phyloP scores from a whole-genome alignment of 2,797 vertebrate species.

The Siniperca undulata region DNA sequence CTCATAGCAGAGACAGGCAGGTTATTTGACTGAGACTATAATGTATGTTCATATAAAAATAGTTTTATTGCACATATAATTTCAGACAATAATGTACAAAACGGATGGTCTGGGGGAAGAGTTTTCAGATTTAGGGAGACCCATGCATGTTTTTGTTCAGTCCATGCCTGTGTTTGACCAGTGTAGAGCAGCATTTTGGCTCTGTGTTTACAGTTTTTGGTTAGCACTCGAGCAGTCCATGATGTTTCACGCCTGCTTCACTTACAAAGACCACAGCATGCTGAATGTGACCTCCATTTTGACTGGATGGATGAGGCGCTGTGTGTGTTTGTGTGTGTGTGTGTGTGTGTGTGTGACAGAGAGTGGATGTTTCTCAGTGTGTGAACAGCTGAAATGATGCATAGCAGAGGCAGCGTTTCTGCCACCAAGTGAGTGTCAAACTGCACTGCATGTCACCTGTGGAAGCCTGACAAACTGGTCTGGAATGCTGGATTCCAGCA shows the following conservation, averaged over 20 bases:
- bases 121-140: neutral
- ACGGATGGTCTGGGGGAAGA: too few species aligned
- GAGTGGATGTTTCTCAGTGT: slow-evolving; percentile 23
- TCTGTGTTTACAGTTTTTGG: slow-evolving; percentile 11
- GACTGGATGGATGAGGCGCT: slow-evolving; percentile 34
- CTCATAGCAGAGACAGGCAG: neutral
- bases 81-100: neutral
- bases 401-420: slow-evolving; percentile 53
- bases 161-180: neutral
- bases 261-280: slow-evolving; percentile 8
- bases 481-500: neutral
- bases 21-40: neutral
- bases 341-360: neutral
- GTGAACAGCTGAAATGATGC: slow-evolving; percentile 34
- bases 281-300: slow-evolving; percentile 66
- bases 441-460: slow-evolving; percentile 44
- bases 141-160: neutral
- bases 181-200: neutral
- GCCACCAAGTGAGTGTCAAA: slow-evolving; percentile 64
- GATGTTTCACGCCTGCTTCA: slow-evolving; percentile 1
- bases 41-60: neutral
- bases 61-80: neutral
- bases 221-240: neutral
- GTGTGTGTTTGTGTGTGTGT: neutral
- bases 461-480: neutral